A percentile compares a stretch with the other conserved stretches of the same genome.
Evolutionary conservation across 2,797 vertebrate species (phyloP).

Genomic region (Poecile montanus): DNA sequence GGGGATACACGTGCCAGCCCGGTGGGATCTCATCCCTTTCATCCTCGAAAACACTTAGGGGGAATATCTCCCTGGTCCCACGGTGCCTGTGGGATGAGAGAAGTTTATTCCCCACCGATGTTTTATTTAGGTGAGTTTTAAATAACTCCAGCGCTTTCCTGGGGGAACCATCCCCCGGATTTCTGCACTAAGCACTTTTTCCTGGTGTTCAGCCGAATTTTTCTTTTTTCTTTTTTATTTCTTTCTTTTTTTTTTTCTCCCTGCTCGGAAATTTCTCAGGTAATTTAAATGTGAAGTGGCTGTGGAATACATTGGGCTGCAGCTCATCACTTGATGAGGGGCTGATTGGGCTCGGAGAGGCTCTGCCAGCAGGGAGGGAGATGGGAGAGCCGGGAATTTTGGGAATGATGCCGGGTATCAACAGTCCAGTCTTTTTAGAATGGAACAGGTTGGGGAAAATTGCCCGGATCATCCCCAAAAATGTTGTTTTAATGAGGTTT

Average conservation of each 20-base stretch:
- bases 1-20: background rate
- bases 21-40: background rate
- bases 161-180: constrained; percentile 25
- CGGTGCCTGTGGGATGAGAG: background rate
- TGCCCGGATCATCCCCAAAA: fast-evolving
- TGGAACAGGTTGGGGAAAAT: background rate
- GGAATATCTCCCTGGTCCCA: background rate
- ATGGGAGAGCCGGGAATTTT: background rate
- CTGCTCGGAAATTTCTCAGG: background rate
- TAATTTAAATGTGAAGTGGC: background rate
- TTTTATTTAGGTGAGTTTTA: constrained; percentile 61
- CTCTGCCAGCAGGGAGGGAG: background rate
- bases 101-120: background rate
- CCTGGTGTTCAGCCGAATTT: constrained; percentile 9
- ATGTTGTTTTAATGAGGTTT: background rate
- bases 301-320: background rate
- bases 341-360: background rate
- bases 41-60: background rate
- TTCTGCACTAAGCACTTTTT: constrained; percentile 53
- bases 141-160: constrained; percentile 30
- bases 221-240: background rate
- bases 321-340: background rate
- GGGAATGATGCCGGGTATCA: background rate
- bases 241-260: background rate
- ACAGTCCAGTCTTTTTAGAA: background rate